Evolutionary conservation across 2,113 vertebrate species (phyloP), one percentile per base, ranked within the genome.

Genomic region (Ploceus nigricollis): DNA sequence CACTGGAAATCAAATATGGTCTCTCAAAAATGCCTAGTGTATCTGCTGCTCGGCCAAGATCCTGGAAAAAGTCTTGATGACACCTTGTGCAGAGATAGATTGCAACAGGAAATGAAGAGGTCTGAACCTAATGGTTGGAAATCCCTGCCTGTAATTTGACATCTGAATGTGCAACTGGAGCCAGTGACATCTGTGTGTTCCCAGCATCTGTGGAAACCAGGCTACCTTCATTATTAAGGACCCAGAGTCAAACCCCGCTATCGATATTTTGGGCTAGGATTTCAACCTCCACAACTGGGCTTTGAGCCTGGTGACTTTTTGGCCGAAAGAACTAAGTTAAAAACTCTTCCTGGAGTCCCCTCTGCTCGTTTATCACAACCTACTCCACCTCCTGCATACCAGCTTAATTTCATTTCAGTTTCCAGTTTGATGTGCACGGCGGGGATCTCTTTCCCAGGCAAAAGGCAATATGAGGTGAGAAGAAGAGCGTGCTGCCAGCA

Each of bases 391-490:
- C 94, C 97, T 97, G 96, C 93, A 97, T 94, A 95, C 95, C 94
- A 95, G 93, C 94, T 96, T 98, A 97, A 98, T 98, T 98, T 98
- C 97, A 86, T 98, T 97, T 95, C 96, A 57, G 92, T 65, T 96
- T 98, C 97, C 98, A 97, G 97, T 93, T 96, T 96, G 97, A 96
- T 97, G 94, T 82, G 97, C 98, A 93, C 98, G 23, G 89, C 97
- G 11, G 98, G 98, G 97, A 98, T 97, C 97, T 97, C 97, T 97
- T 98, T 97, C 89, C 97, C 87, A 98, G 97, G 98, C 98, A 98
- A 98, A 98, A 99, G 98, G 98, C 99, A 99, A 99, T 99, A 98
- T 98, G 98, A 99, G 99, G 99, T 99, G 99, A 98, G 98, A 99
- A 99, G 98, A 98, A 97, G 98, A 98, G 96, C 98, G 97, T 98